Percentiles rank a stretch among this genome's conserved stretches.
Evolutionary conservation across 2,888 invertebrate species (phyloP).

Genomic region (Harpagoxenus sublaevis): DNA sequence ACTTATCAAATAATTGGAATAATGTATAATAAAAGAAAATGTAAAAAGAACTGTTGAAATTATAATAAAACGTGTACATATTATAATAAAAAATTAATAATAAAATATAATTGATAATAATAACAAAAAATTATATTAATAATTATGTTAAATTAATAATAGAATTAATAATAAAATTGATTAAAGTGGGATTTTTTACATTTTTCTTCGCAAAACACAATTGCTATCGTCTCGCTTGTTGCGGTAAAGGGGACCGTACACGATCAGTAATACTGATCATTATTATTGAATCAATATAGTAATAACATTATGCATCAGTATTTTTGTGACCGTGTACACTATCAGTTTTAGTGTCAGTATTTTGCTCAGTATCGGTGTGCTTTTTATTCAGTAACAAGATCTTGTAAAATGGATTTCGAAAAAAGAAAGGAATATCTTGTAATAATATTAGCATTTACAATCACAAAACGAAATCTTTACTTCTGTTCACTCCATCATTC

Average conservation of each 20-base stretch:
- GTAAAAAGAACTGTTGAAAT: not conserved
- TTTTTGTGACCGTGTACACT: too few relatives aligned
- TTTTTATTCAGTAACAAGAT: too few relatives aligned
- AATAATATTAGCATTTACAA: too few relatives aligned
- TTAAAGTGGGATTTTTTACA: not conserved
- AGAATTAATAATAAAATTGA: constrained; percentile 1
- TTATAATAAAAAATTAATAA: not conserved
- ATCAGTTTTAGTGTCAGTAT: too few relatives aligned
- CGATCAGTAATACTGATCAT: too few relatives aligned
- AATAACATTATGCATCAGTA: too few relatives aligned
- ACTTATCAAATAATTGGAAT: not conserved
- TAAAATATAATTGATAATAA: not conserved
- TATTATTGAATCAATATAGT: too few relatives aligned
- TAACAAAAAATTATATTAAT: not conserved
- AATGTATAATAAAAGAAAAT: not conserved
- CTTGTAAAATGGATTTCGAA: too few relatives aligned
- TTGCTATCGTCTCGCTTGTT: not conserved
- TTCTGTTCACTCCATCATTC: too few relatives aligned
- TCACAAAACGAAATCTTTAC: too few relatives aligned
- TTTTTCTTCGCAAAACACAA: not conserved
- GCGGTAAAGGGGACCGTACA: not conserved
- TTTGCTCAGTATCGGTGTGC: too few relatives aligned
- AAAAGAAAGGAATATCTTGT: too few relatives aligned
- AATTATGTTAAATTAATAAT: not conserved
- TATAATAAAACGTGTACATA: not conserved